phyloP scores from a whole-genome alignment of 1,140 invertebrate species.

The Pantala flavescens region DNA sequence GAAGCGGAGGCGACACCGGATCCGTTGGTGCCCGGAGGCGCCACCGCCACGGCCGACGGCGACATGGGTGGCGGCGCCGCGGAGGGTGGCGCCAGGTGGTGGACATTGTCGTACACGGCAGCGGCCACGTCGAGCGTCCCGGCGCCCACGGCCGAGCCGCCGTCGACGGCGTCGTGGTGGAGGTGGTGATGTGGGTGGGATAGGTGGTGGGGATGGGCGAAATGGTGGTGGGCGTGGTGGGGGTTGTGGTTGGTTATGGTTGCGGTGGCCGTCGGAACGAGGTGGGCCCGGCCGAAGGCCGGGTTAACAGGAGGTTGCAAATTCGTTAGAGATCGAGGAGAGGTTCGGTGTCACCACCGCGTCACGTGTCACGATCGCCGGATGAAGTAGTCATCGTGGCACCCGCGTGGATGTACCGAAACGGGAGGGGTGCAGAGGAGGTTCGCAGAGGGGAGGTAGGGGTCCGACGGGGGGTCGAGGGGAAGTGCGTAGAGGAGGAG shows the following conservation, averaged over 20 bases:
- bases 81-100: slow-evolving; percentile 27
- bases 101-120: slow-evolving; percentile 35
- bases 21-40: slow-evolving; percentile 4
- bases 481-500: slow-evolving; percentile 1
- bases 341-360: background rate
- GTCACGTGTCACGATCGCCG: slow-evolving; percentile 6
- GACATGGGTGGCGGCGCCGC: slow-evolving; percentile 23
- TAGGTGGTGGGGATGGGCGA: slow-evolving; percentile 1
- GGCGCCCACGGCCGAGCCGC: slow-evolving; percentile 1
- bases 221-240: slow-evolving; percentile 14
- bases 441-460: background rate
- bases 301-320: slow-evolving; percentile 20
- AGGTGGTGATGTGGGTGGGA: slow-evolving; percentile 12
- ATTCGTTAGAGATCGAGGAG: slow-evolving; percentile 23
- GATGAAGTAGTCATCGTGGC: slow-evolving; percentile 10
- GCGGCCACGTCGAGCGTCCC: slow-evolving; percentile 17
- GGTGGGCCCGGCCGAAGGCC: slow-evolving; percentile 23
- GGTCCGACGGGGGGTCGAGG: background rate
- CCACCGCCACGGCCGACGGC: slow-evolving; percentile 16
- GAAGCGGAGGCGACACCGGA: slow-evolving; percentile 17
- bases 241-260: slow-evolving; percentile 15
- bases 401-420: background rate
- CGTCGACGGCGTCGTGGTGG: slow-evolving; percentile 4
- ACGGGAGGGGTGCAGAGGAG: background rate
- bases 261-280: slow-evolving; percentile 14